Percentiles rank a stretch among this genome's conserved stretches.
These are phyloP conservation scores for Lasioglossum malachurum DNA, from an alignment of 2,888 invertebrate genomes.

Conservation along the genomic window DNA sequence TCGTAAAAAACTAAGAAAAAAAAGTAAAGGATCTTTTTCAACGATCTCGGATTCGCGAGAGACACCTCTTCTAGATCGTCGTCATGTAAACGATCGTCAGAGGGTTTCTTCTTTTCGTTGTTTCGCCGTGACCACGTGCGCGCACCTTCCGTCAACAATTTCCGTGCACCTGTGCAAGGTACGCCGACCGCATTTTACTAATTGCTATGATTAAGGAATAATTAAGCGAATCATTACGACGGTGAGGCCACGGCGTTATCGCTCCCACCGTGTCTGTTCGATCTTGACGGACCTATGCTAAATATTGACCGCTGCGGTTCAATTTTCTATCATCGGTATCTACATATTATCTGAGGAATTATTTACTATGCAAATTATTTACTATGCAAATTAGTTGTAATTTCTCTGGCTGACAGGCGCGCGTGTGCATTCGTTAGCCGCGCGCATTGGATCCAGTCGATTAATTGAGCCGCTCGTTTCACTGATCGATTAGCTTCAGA, in stretches of 20 bases:
- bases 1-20: background rate
- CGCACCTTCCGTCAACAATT: constrained; percentile 23
- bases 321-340: background rate
- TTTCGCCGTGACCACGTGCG: background rate
- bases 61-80: background rate
- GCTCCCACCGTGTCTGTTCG: background rate
- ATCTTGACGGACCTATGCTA: background rate
- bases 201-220: background rate
- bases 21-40: background rate
- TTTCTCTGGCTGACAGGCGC: background rate
- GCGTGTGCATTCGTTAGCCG: background rate
- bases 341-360: background rate
- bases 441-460: background rate
- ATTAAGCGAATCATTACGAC: background rate
- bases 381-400: background rate
- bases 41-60: background rate
- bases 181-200: constrained; percentile 18
- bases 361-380: background rate
- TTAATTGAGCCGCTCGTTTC: background rate
- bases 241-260: background rate
- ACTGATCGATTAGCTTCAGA: background rate
- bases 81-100: background rate
- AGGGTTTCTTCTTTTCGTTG: background rate
- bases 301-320: background rate
- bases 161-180: constrained; percentile 37